phyloP scores from a whole-genome alignment of 2,113 vertebrate species.

The Engystomops pustulosus region DNA sequence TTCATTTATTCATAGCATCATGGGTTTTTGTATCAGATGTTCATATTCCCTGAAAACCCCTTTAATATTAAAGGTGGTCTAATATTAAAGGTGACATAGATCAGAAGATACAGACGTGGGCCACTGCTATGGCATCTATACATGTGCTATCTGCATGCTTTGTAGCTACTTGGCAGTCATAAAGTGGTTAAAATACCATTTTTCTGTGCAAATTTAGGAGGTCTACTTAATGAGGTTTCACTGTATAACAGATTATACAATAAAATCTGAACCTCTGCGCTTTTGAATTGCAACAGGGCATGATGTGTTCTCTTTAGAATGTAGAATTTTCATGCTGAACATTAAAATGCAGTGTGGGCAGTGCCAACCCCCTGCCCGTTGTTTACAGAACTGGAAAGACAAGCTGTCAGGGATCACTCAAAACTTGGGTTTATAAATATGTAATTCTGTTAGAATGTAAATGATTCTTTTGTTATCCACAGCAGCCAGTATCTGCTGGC shows the following conservation, averaged over 20 bases:
- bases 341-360: slow-evolving; percentile 15
- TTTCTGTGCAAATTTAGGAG: too few relatives aligned
- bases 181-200: too few relatives aligned
- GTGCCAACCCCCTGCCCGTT: neutral
- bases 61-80: too few relatives aligned
- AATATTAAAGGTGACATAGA: too few relatives aligned
- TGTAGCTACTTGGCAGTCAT: too few relatives aligned
- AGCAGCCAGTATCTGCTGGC: neutral
- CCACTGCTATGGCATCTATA: too few relatives aligned
- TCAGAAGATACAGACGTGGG: too few relatives aligned
- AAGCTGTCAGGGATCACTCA: slow-evolving; percentile 22
- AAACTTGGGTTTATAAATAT: neutral
- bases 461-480: neutral
- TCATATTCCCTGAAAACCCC: too few relatives aligned
- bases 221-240: too few relatives aligned
- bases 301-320: neutral
- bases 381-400: slow-evolving; percentile 23
- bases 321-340: neutral
- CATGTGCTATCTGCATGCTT: too few relatives aligned
- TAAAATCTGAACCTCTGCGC: neutral
- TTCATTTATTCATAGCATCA: too few relatives aligned
- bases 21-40: too few relatives aligned
- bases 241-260: neutral
- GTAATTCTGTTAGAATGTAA: slow-evolving; percentile 15
- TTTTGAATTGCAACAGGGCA: neutral